Evolutionary conservation across 2,888 invertebrate genomes (phyloP), one percentile per base, ranked within the genome.

Genomic region (Hybos culiciformis): DNA sequence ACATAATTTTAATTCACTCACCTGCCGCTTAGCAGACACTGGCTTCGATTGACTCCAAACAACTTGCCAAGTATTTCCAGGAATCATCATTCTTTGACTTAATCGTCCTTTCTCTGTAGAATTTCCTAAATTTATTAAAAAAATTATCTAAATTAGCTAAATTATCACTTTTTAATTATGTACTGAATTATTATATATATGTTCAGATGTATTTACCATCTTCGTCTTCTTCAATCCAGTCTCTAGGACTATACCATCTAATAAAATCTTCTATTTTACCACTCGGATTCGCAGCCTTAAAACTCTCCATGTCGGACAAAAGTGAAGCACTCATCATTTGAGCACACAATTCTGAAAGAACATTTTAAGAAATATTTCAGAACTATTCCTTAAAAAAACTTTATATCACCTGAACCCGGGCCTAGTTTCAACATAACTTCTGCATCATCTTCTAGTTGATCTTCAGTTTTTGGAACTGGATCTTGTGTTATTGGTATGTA

Each of bases 281-380:
- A 5, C 83, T 85, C 0, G 96, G 96, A 71, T 98, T 98, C 4
- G 97, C 97, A 3, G 97, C 93, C 71, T 97, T 98, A 64, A 98
- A 98, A 1, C 96, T 87, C 63, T 96, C 92, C 94, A 97, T 96
- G 58, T 98, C 98, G 1, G 96, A 94, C 2, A 88, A 72, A 12
- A 98, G 70, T 1, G 92, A 88, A 0, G 93, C 91, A 61, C 92
- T 62, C 85, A 97, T 96, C 75, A 97, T 83, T 59, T 85, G 78
- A 0, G 94, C 90, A 17, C 18, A 11, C 26, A 31, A 19, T 21
- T 38, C 8, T 19, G 29, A n/a, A n/a, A n/a, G n/a, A n/a, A n/a
- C n/a, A n/a, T n/a, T n/a, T n/a, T 18, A 36, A 23, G 2, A 9
- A n/a, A n/a, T 14, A 14, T 11, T 17, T 37, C 41, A 11, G 11